These are phyloP conservation scores for Oikopleura dioica DNA, from an alignment of 23 tunicate genomes.

Conservation along the genomic window DNA sequence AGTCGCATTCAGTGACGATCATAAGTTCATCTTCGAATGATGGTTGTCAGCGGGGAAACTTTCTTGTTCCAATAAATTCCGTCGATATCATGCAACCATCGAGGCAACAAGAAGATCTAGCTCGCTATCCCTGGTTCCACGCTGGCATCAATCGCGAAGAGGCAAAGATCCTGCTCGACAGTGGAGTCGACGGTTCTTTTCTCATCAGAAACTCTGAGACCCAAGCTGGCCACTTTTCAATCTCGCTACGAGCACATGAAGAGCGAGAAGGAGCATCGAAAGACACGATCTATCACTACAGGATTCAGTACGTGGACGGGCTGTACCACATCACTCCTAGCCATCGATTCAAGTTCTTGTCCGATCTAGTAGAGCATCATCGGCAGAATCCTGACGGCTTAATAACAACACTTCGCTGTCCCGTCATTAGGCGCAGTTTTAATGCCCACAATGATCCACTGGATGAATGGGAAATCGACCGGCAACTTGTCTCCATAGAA, in stretches of 20 bases:
- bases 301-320: background rate
- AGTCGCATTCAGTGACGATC: too few species aligned
- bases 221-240: background rate
- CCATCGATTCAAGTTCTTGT: background rate
- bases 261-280: too few species aligned
- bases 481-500: background rate
- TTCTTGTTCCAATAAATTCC: too few species aligned
- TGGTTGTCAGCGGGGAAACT: too few species aligned
- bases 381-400: background rate
- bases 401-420: background rate
- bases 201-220: background rate
- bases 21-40: too few species aligned
- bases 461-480: background rate
- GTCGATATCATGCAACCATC: too few species aligned
- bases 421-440: too few species aligned
- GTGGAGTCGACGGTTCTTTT: background rate
- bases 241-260: background rate
- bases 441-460: background rate
- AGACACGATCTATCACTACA: background rate
- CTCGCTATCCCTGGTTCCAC: background rate
- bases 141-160: background rate
- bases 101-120: too few species aligned
- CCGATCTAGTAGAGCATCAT: background rate
- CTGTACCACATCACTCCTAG: background rate
- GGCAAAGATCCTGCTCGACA: background rate